Percentiles rank a stretch among this genome's conserved stretches.
These are phyloP conservation scores for Sebastes fasciatus DNA, from an alignment of 2,113 vertebrate species.

Conservation along the genomic window DNA sequence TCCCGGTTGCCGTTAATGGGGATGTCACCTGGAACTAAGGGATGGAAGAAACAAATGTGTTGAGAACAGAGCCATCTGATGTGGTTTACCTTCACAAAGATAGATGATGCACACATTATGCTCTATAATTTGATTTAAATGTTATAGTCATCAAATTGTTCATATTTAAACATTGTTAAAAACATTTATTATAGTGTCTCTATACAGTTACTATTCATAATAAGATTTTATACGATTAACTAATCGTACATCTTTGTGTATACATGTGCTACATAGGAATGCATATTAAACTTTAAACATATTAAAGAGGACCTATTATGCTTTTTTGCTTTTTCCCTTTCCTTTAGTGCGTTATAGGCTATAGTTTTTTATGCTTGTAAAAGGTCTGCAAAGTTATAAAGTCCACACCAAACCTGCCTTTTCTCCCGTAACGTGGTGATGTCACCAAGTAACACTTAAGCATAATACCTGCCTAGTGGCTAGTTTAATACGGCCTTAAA, in stretches of 20 bases:
- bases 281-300: background rate
- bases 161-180: background rate
- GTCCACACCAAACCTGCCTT: too few relatives aligned
- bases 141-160: background rate
- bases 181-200: background rate
- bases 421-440: too few relatives aligned
- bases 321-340: too few relatives aligned
- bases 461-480: too few relatives aligned
- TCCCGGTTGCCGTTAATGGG: constrained; percentile 79
- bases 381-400: too few relatives aligned
- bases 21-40: constrained; percentile 85
- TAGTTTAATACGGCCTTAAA: too few relatives aligned
- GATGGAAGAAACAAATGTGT: background rate
- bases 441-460: too few relatives aligned
- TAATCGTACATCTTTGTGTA: background rate
- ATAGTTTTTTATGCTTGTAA: too few relatives aligned
- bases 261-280: background rate
- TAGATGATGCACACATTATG: background rate
- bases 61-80: background rate
- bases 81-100: background rate
- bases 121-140: background rate
- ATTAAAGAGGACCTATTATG: background rate
- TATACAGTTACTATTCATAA: background rate
- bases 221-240: background rate
- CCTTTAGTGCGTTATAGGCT: too few relatives aligned